Evolutionary conservation across 1,140 invertebrate species (phyloP), one percentile per base, ranked within the genome.

Genomic region (Neomicropteryx cornuta): DNA sequence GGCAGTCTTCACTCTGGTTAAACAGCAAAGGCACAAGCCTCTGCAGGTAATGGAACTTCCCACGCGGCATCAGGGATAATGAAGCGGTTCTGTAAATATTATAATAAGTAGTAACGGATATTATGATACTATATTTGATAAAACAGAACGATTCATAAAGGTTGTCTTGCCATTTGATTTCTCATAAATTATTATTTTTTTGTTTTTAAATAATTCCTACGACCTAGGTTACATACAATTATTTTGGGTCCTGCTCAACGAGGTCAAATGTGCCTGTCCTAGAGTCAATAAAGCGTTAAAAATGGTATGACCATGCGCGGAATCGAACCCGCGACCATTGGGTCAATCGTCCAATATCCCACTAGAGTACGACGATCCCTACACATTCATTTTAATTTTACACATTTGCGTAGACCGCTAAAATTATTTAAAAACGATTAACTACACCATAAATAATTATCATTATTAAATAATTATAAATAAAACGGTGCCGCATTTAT

Each of bases 1-100:
- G 70, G 60, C 86, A 90, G 60, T 90, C 84, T 58, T 90, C 86
- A 51, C 72, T 79, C 53, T 86, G 80, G 52, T 84, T 80, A 34
- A 61, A 59, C 21, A 87, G 54, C 43, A 73, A 59, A n/a, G 74
- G 73, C 20, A 75, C 47, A 35, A 81, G 60, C 42, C 64, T 70
- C 42, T 70, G 65, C 16, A 81, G 56, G 44, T 76, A 70, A 37
- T 70, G 62, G 51, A 71, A 77, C 11, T 77, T 65, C 41, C 70
- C 75, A 36, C 63, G 62, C 3, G 77, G 76, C 77, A 80, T 81
- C 33, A 55, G 53, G 40, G 65, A 54, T 10, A 81, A 57, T 5
- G 77, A 76, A 8, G 66, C 56, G 0, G 76, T 79, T 42, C 61
- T 46, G 36, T 18, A 42, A 41, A 4, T 40, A 2, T 3, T n/a